Base-by-base conservation (phyloP, 2,113 vertebrate species). In the Oxyruncus cristatus region DNA sequence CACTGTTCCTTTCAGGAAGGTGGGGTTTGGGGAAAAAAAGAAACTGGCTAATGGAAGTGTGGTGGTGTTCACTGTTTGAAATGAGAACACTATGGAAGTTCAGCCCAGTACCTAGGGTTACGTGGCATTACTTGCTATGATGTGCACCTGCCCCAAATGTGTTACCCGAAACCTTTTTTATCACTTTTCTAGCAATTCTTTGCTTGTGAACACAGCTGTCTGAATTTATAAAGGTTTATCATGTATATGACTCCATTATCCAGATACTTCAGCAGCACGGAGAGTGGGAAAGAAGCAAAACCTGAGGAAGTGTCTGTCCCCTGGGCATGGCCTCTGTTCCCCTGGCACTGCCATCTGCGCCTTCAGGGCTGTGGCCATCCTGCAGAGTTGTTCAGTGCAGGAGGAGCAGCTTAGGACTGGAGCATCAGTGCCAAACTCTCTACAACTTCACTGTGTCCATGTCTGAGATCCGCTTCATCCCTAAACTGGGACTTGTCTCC, bases 331-430 rank as follows among this genome's bases (percentile, higher is more conserved):
- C 56, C 4, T 3, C 37, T 27, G 11, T 44, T 52, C 12, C 33
- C 52, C 28, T 26, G 18, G 27, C 20, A 5, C 46, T 33, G 32
- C 67, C 14, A 23, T 44, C 22, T 52, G 39, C 62, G 33, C 7
- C 23, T 4, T 2, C 0, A 0, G 41, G 44, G 12, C 5, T 12
- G 1, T 3, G 46, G 30, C 22, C 39, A 8, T 47, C 41, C 44
- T 21, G 0, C 0, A 0, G 2, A 37, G 37, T 4, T 28, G 28
- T 4, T 19, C 18, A 5, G 44, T 6, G 76, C 72, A 22, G 24
- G 12, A 32, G 72, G 22, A 56, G 73, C 30, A 12, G 11, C 20
- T 71, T 5, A 4, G 47, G 39, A 2, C 16, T 33, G 41, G 3
- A 42, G 50, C 1, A 0, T 8, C 22, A 27, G 10, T 77, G 59